Percentiles rank a stretch among this genome's conserved stretches.
Conservation (phyloP, 2,888 invertebrate species). For the Dorcus parallelipipedus region DNA sequence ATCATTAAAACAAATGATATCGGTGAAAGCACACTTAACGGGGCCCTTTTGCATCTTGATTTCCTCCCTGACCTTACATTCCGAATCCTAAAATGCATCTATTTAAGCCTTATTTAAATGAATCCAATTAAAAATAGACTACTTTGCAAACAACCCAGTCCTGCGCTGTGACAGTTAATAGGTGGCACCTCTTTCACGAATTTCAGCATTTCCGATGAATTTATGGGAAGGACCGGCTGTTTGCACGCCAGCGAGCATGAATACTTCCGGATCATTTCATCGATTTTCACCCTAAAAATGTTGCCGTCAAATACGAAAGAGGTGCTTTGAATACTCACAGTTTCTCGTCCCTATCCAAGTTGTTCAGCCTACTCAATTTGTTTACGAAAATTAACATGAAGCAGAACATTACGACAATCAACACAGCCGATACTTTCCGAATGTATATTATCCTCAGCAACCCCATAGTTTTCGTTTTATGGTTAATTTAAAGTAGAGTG, state of each 20-base stretch:
- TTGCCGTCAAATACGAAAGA: not conserved
- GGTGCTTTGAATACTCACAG: not conserved
- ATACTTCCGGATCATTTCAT: conserved; percentile 48
- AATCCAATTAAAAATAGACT: conserved; percentile 36
- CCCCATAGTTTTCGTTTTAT: not conserved
- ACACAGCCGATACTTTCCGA: not conserved
- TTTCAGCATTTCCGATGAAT: conserved; percentile 70
- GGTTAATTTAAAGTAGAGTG: not conserved
- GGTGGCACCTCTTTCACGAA: conserved; percentile 63
- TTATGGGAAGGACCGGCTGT: conserved; percentile 62
- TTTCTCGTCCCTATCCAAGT: not conserved
- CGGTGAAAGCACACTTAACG: conserved; percentile 60
- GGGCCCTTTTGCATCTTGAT: conserved; percentile 48
- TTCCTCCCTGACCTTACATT: conserved; percentile 52
- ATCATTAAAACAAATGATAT: conserved; percentile 69
- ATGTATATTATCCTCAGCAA: not conserved
- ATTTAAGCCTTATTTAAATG: not conserved
- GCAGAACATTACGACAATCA: not conserved
- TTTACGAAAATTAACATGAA: not conserved
- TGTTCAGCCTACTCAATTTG: not conserved
- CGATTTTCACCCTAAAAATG: conserved; percentile 50
- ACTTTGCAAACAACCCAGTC: conserved; percentile 81
- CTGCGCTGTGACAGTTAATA: conserved; percentile 61
- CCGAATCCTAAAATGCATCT: conserved; percentile 42
- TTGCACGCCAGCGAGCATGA: conserved; percentile 57